Percentiles rank a stretch among this genome's conserved stretches.
phyloP scores from a whole-genome alignment of 2,797 vertebrate species.

The Nannoperca australis region DNA sequence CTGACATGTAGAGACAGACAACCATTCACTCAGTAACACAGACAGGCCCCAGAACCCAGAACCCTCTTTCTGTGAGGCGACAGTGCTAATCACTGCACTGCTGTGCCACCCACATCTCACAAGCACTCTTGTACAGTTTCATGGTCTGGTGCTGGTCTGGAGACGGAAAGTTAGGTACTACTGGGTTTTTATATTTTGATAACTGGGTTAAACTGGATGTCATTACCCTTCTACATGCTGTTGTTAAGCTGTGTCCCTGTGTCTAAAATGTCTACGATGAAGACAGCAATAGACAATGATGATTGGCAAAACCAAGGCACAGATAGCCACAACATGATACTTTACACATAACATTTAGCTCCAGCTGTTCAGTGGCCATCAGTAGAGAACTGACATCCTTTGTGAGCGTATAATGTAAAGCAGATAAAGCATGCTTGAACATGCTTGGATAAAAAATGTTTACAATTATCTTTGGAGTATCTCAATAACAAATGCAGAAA shows the following conservation, averaged over 20 bases:
- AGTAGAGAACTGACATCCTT: neutral
- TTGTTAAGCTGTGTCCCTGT: too few relatives aligned
- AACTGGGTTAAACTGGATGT: neutral
- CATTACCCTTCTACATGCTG: neutral
- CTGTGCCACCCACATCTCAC: too few relatives aligned
- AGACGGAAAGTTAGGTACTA: neutral
- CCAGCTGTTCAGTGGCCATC: neutral
- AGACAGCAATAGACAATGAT: neutral
- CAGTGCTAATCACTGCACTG: too few relatives aligned
- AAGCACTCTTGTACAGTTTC: too few relatives aligned
- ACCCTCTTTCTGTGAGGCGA: too few relatives aligned
- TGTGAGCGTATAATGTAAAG: neutral
- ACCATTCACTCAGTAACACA: too few relatives aligned
- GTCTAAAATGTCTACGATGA: neutral
- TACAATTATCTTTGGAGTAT: neutral
- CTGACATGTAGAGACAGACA: too few relatives aligned
- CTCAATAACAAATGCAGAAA: neutral
- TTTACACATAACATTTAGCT: neutral
- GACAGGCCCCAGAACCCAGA: too few relatives aligned
- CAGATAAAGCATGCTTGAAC: neutral
- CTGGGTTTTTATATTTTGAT: neutral
- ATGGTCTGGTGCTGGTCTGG: neutral
- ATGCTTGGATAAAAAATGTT: neutral
- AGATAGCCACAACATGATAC: neutral
- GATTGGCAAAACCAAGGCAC: slow-evolving; percentile 22